A percentile compares a stretch with the other conserved stretches of the same genome.
These are phyloP conservation scores for Cephus pulcher DNA, from an alignment of 2,888 invertebrate genomes.

Conservation along the genomic window DNA sequence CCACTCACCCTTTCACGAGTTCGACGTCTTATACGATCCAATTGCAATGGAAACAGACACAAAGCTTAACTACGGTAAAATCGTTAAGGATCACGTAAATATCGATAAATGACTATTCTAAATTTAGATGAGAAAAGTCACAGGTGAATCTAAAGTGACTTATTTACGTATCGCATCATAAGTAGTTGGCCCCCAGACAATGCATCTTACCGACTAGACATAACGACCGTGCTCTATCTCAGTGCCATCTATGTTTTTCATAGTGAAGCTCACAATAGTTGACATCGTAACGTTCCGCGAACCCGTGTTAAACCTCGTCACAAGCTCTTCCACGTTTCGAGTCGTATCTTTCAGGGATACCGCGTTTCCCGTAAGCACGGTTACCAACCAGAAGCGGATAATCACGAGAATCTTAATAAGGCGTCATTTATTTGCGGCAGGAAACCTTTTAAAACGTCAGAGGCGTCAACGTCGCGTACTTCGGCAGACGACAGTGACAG, in stretches of 20 bases:
- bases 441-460: conserved; percentile 26
- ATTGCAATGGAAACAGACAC: neutral
- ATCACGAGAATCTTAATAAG: conserved; percentile 17
- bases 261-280: neutral
- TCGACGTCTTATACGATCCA: neutral
- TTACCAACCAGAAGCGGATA: neutral
- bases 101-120: neutral
- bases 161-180: neutral
- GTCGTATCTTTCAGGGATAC: neutral
- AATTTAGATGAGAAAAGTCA: neutral
- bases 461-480: conserved; percentile 6
- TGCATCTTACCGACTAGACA: neutral
- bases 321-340: neutral
- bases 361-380: neutral
- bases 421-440: conserved; percentile 19
- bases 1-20: conserved; percentile 11
- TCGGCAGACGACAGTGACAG: neutral
- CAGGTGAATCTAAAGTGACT: neutral
- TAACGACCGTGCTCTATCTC: neutral
- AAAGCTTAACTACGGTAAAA: neutral
- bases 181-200: neutral
- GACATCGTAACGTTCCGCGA: neutral
- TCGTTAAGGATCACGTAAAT: neutral
- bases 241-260: neutral
- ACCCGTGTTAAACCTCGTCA: neutral